These are phyloP conservation scores for Hydrocynus forskahlii DNA, from an alignment of 2,797 vertebrate genomes.

Conservation along the genomic window DNA sequence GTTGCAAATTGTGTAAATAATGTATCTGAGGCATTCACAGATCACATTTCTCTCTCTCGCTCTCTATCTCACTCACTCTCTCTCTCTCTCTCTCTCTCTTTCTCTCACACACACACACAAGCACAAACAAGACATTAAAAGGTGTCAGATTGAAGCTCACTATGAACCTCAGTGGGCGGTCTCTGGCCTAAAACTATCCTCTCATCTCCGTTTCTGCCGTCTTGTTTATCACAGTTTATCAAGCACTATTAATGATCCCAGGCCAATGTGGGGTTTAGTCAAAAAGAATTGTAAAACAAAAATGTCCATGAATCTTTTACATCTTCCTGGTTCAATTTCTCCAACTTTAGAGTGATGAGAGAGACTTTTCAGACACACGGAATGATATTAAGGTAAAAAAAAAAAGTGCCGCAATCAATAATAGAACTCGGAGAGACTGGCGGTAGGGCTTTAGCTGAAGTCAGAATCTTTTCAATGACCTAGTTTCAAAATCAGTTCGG, in stretches of 20 bases:
- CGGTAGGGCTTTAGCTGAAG: constrained; percentile 12
- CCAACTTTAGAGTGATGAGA: constrained; percentile 42
- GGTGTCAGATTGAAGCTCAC: constrained; percentile 39
- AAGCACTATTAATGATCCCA: constrained; percentile 29
- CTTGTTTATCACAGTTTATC: constrained; percentile 48
- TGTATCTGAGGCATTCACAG: constrained; percentile 39
- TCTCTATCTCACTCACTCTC: not conserved
- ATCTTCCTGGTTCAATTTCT: constrained; percentile 23
- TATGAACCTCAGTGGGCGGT: constrained; percentile 37
- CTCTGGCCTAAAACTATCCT: constrained; percentile 37
- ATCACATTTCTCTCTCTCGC: not conserved
- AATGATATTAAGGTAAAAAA: constrained; percentile 47
- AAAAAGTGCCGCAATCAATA: constrained; percentile 50
- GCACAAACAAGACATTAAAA: constrained; percentile 36
- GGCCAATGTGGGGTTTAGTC: constrained; percentile 32
- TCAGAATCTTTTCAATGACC: constrained; percentile 31
- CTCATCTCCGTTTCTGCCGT: constrained; percentile 25
- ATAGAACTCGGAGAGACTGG: constrained; percentile 47
- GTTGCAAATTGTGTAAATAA: constrained; percentile 58
- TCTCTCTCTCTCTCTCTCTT: not conserved
- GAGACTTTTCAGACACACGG: constrained; percentile 52
- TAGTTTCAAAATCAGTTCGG: constrained; percentile 35
- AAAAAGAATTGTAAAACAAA: constrained; percentile 44
- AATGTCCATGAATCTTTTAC: constrained; percentile 45
- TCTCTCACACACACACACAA: constrained; percentile 11